Percentiles rank a stretch among this genome's conserved stretches.
phyloP scores from a whole-genome alignment of 2,888 invertebrate species.

The Euzetes globulus region DNA sequence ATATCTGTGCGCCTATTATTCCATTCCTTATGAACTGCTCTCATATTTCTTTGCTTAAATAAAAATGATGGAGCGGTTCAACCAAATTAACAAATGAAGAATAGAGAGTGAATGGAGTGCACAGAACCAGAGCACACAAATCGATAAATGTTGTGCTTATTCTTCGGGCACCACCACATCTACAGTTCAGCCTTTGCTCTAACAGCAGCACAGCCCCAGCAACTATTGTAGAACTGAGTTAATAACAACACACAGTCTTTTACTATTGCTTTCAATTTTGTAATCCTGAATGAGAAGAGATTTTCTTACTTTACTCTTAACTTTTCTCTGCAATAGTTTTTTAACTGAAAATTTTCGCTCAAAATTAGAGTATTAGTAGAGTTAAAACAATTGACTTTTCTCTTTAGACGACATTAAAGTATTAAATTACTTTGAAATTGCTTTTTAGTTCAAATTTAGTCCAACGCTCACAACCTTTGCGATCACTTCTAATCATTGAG shows the following conservation, averaged over 20 bases:
- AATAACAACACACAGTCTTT: not conserved
- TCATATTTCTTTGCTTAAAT: not conserved
- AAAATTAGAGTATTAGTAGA: conserved; percentile 7
- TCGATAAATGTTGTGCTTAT: not conserved
- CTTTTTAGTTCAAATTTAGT: not conserved
- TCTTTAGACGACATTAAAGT: not conserved
- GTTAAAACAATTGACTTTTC: conserved; percentile 12
- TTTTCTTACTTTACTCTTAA: conserved; percentile 5
- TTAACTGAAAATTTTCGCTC: not conserved
- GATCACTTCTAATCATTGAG: not conserved
- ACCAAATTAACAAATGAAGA: not conserved
- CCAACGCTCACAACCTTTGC: not conserved
- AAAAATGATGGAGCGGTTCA: not conserved
- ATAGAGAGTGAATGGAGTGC: not conserved
- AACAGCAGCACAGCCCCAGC: not conserved
- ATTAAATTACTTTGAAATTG: conserved; percentile 6
- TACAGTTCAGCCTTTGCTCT: not conserved
- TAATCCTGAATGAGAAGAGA: not conserved
- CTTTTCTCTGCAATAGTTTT: not conserved
- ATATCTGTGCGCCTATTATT: not conserved
- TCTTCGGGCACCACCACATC: not conserved
- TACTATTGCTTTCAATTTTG: not conserved
- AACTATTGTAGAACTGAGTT: not conserved
- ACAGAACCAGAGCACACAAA: not conserved
- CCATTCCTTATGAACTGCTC: not conserved